Percentiles rank a stretch among this genome's conserved stretches.
phyloP scores from a whole-genome alignment of 2,888 invertebrate genomes.

The Eretmocerus hayati region DNA sequence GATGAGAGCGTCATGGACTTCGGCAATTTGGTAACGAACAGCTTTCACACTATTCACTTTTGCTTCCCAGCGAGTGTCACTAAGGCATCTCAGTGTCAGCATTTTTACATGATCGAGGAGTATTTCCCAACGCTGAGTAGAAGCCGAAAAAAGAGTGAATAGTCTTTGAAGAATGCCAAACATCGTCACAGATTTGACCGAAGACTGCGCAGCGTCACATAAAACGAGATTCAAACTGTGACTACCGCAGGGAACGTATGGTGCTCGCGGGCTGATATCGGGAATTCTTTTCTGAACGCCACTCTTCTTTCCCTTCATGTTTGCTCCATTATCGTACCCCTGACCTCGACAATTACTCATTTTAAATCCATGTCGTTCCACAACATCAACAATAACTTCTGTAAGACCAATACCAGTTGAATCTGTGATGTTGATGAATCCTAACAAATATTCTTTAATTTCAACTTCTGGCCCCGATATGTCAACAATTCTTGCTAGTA shows the following conservation, averaged over 20 bases:
- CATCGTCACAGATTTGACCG: constrained; percentile 32
- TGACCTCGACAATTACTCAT: constrained; percentile 32
- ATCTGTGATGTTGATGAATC: constrained; percentile 8
- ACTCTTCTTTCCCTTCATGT: constrained; percentile 35
- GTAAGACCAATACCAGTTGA: constrained; percentile 19
- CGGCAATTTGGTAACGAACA: constrained; percentile 30
- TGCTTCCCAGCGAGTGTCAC: constrained; percentile 29
- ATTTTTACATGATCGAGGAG: constrained; percentile 27
- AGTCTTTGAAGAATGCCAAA: constrained; percentile 33
- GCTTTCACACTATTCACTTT: constrained; percentile 27
- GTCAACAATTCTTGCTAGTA: background rate
- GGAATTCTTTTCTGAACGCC: constrained; percentile 36
- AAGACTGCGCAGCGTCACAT: constrained; percentile 19
- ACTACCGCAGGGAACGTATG: too few relatives aligned
- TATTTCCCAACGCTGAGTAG: constrained; percentile 28
- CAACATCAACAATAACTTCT: constrained; percentile 27
- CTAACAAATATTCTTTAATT: constrained; percentile 16
- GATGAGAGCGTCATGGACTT: constrained; percentile 31
- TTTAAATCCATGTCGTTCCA: constrained; percentile 30
- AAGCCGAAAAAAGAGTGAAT: constrained; percentile 22
- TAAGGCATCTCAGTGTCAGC: constrained; percentile 27
- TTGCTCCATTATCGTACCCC: constrained; percentile 37
- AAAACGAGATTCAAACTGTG: constrained; percentile 13
- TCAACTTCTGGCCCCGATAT: background rate
- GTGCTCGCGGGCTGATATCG: constrained; percentile 21